Conservation (phyloP, 2,888 invertebrate genomes). For the Aphodius sticticus region DNA sequence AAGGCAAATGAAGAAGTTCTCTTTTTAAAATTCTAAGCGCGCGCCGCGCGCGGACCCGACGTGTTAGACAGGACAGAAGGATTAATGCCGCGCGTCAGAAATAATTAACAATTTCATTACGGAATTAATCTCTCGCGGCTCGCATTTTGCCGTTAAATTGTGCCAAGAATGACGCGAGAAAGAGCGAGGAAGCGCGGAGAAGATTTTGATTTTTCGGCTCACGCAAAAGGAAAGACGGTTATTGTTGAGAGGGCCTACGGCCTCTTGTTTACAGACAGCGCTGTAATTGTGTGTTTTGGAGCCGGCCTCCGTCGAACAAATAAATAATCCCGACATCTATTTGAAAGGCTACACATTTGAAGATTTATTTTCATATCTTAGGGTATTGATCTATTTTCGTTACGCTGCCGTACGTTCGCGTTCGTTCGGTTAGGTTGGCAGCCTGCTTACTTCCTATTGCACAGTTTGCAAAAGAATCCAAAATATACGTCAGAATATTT, state of each 20-base stretch:
- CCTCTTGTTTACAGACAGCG: conserved; percentile 20
- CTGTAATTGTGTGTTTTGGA: conserved; percentile 29
- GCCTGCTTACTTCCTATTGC: conserved; percentile 4
- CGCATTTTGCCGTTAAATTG: background rate
- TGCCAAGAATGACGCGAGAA: background rate
- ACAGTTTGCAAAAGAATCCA: conserved; percentile 14
- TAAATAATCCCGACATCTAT: conserved; percentile 28
- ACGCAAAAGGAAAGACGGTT: background rate
- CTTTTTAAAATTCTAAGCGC: conserved; percentile 17
- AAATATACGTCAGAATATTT: background rate
- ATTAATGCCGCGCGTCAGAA: conserved; percentile 34
- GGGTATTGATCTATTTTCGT: conserved; percentile 31
- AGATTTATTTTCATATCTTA: conserved; percentile 32
- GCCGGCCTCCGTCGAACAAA: conserved; percentile 26
- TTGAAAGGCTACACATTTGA: conserved; percentile 34
- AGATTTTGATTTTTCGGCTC: background rate
- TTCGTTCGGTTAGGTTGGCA: background rate
- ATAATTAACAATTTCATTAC: conserved; percentile 36
- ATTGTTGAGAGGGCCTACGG: conserved; percentile 18
- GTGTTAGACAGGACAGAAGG: conserved; percentile 20
- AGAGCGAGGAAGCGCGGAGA: background rate
- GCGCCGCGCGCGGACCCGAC: conserved; percentile 11
- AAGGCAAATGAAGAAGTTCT: conserved; percentile 16
- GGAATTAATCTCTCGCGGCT: conserved; percentile 29
- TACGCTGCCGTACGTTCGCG: conserved; percentile 8